Percentiles rank a stretch among this genome's conserved stretches.
Evolutionary conservation across 1,140 invertebrate genomes (phyloP).

Genomic region (Planococcus citri): DNA sequence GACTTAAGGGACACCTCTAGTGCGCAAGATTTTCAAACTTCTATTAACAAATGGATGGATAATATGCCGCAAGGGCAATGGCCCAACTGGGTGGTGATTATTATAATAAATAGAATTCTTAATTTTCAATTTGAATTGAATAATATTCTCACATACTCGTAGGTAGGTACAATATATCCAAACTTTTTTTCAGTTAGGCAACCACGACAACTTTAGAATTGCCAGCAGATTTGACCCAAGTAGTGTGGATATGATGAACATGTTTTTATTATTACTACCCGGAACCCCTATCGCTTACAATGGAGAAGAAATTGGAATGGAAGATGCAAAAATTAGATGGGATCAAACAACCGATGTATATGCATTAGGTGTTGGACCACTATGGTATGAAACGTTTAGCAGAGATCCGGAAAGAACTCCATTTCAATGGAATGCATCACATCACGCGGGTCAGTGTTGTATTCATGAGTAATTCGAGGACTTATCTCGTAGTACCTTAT

Average conservation of each 20-base stretch:
- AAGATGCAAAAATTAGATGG: constrained; percentile 43
- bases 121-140: constrained; percentile 28
- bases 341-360: constrained; percentile 39
- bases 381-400: constrained; percentile 36
- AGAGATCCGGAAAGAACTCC: constrained; percentile 55
- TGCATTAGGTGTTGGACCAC: constrained; percentile 31
- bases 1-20: constrained; percentile 34
- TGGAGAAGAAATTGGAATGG: constrained; percentile 67
- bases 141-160: background rate
- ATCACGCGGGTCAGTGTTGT: constrained; percentile 44
- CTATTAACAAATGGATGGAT: constrained; percentile 42
- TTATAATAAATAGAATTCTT: too few relatives aligned
- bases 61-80: constrained; percentile 37
- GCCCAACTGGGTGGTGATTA: constrained; percentile 47
- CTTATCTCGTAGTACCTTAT: background rate
- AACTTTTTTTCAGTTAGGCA: constrained; percentile 47
- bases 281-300: constrained; percentile 62
- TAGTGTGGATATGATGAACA: constrained; percentile 57
- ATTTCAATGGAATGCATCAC: constrained; percentile 54
- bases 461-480: constrained; percentile 34
- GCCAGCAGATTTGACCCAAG: constrained; percentile 48
- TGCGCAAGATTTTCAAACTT: constrained; percentile 36
- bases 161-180: background rate
- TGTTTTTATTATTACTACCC: constrained; percentile 57
- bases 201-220: constrained; percentile 57